Evolutionary conservation across 2,888 invertebrate species (phyloP).

Genomic region (Leptinotarsa rubiginosa): DNA sequence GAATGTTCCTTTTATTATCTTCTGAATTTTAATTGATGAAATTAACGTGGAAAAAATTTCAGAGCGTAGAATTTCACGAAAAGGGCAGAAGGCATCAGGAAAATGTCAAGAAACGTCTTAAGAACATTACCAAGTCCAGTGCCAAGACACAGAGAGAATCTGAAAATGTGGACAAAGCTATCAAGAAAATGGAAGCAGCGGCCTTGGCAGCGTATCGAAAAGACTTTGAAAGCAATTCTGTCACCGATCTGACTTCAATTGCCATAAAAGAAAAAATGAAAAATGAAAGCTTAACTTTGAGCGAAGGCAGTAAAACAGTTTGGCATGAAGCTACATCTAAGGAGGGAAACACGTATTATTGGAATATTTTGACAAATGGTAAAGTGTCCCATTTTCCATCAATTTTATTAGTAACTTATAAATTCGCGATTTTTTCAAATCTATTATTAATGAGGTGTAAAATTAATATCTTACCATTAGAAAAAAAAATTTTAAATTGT

Average conservation of each 20-base stretch:
- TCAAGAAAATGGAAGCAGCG: slow-evolving; percentile 90
- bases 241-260: slow-evolving; percentile 73
- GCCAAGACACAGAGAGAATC: slow-evolving; percentile 82
- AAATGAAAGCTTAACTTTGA: slow-evolving; percentile 58
- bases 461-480: too few relatives aligned
- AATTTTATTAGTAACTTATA: too few relatives aligned
- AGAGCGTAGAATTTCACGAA: slow-evolving; percentile 96
- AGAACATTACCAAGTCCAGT: slow-evolving; percentile 86
- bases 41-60: slow-evolving; percentile 55
- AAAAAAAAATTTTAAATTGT: too few relatives aligned
- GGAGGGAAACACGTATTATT: slow-evolving; percentile 85
- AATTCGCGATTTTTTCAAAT: too few relatives aligned
- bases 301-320: slow-evolving; percentile 63
- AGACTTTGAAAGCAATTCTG: slow-evolving; percentile 78
- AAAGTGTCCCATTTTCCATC: slow-evolving; percentile 32
- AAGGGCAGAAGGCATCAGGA: slow-evolving; percentile 92
- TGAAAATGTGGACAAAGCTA: slow-evolving; percentile 81
- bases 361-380: slow-evolving; percentile 88
- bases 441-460: too few relatives aligned
- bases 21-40: background rate
- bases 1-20: too few relatives aligned
- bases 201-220: slow-evolving; percentile 89
- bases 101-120: slow-evolving; percentile 88
- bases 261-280: slow-evolving; percentile 62
- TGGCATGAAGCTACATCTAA: slow-evolving; percentile 87